Percentiles rank a stretch among this genome's conserved stretches.
Evolutionary conservation across 2,888 invertebrate species (phyloP).

Genomic region (Tinea trinotella): DNA sequence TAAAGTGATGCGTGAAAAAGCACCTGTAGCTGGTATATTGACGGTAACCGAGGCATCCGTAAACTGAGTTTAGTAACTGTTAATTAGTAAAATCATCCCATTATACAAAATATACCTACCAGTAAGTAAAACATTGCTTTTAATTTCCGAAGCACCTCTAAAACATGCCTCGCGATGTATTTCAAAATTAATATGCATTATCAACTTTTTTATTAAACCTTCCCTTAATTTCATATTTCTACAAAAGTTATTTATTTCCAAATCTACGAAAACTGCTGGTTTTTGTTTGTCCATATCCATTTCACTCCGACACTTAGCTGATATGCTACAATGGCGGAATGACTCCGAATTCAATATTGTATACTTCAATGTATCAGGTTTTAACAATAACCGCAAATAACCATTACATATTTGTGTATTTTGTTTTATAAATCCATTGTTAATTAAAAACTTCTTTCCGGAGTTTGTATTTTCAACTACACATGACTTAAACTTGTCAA

Average conservation of each 20-base stretch:
- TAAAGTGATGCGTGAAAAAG: too few relatives aligned
- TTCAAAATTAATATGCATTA: constrained; percentile 52
- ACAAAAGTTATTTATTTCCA: constrained; percentile 54
- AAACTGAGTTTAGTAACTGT: too few relatives aligned
- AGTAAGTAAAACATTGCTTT: constrained; percentile 57
- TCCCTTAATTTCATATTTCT: constrained; percentile 68
- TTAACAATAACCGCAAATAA: constrained; percentile 50
- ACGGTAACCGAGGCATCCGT: too few relatives aligned
- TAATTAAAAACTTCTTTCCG: constrained; percentile 66
- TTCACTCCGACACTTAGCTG: constrained; percentile 46
- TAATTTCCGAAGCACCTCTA: constrained; percentile 53
- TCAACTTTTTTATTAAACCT: constrained; percentile 41
- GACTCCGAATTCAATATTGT: constrained; percentile 66
- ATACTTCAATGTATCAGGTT: constrained; percentile 58
- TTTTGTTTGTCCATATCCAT: constrained; percentile 42
- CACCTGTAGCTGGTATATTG: too few relatives aligned
- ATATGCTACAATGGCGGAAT: constrained; percentile 61
- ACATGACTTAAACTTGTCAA: constrained; percentile 65
- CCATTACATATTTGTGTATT: constrained; percentile 49
- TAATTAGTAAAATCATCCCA: neutral
- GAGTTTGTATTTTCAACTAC: constrained; percentile 62
- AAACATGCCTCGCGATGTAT: constrained; percentile 55
- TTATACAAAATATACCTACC: constrained; percentile 35
- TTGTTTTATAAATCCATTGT: constrained; percentile 62
- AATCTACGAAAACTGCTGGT: constrained; percentile 27